Evolutionary conservation across 1,140 invertebrate species (phyloP).

Genomic region (Drosophila miranda): DNA sequence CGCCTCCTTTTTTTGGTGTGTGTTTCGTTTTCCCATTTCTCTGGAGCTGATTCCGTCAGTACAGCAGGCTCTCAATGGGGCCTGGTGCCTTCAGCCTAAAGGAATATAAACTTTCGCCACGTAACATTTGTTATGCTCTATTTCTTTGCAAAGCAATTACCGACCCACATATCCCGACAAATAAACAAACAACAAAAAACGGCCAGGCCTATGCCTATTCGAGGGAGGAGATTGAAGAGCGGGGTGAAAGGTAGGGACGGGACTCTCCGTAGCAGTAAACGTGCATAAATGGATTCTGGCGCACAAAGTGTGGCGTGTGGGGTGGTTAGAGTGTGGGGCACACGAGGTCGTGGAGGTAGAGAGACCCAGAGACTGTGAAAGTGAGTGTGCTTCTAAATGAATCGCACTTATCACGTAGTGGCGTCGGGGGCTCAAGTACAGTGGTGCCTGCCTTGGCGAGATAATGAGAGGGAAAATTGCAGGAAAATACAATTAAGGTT

Average conservation of each 20-base stretch:
- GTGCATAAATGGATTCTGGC: slow-evolving; percentile 53
- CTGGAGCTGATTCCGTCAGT: no score
- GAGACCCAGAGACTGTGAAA: background rate
- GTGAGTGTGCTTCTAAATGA: slow-evolving; percentile 61
- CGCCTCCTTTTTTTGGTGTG: slow-evolving; percentile 32
- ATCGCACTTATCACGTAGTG: slow-evolving; percentile 59
- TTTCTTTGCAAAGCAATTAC: slow-evolving; percentile 79
- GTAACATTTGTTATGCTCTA: slow-evolving; percentile 80
- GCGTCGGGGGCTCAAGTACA: slow-evolving; percentile 35
- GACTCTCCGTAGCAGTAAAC: slow-evolving; percentile 24
- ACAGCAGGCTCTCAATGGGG: no score
- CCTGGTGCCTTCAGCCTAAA: slow-evolving; percentile 30
- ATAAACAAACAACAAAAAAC: slow-evolving; percentile 45
- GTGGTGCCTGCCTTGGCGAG: slow-evolving; percentile 26
- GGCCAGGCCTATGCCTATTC: slow-evolving; percentile 26
- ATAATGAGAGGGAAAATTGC: slow-evolving; percentile 30
- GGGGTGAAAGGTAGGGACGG: background rate
- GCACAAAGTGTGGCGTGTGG: slow-evolving; percentile 15
- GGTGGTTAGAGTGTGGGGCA: background rate
- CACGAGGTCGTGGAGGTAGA: slow-evolving; percentile 13
- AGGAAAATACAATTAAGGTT: slow-evolving; percentile 40
- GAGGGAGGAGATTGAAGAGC: background rate
- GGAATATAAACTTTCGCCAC: slow-evolving; percentile 67
- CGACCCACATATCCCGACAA: slow-evolving; percentile 68
- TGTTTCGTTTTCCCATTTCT: slow-evolving; percentile 32